Base-by-base conservation (phyloP, 2,113 vertebrate species). In the Eulacestoma nigropectus region DNA sequence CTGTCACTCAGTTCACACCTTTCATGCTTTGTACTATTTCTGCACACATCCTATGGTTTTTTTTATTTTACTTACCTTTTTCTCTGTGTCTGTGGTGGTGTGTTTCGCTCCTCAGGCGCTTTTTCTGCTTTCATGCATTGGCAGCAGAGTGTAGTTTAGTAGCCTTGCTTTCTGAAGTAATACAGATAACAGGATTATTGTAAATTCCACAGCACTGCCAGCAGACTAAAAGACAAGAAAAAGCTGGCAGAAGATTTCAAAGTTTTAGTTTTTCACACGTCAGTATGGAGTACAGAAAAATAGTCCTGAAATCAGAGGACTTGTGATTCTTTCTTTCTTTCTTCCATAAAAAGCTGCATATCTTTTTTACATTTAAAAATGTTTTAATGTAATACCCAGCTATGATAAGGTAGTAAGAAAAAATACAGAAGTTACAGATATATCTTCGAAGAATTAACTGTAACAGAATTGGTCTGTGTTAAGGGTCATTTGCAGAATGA, bases 181-280 rank as follows among this genome's bases (percentile, higher is more conserved):
- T 95, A 91, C 81, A 95, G 80, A 91, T 95, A 97, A 87, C 82
- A 90, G 68, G 79, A 81, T 96, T 95, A 91, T 91, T 96, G 64
- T 84, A 78, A 89, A 91, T 96, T 95, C 95, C 42, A 44, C 91
- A 90, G 93, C 89, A 90, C 35, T 96, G 84, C 96, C 79, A 93
- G 65, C 73, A 84, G 63, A 87, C 83, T 93, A 76, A 91, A 94
- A 97, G 50, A 52, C 81, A 90, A 88, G 80, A 84, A 52, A 78
- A 82, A 85, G n/a, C 37, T 95, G 74, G 32, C 84, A 89, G 82
- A 87, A 96, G 74, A 62, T 72, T 72, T 81, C 25, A 13, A 59
- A 82, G 60, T 83, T 96, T 94, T 93, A 30, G 32, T 87, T 96
- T 60, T 96, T 96, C 53, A 68, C 22, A 1, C 12, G 8, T 88